A percentile compares a stretch with the other conserved stretches of the same genome.
Evolutionary conservation across 2,113 vertebrate genomes (phyloP).

Genomic region (Macquaria ambigua): DNA sequence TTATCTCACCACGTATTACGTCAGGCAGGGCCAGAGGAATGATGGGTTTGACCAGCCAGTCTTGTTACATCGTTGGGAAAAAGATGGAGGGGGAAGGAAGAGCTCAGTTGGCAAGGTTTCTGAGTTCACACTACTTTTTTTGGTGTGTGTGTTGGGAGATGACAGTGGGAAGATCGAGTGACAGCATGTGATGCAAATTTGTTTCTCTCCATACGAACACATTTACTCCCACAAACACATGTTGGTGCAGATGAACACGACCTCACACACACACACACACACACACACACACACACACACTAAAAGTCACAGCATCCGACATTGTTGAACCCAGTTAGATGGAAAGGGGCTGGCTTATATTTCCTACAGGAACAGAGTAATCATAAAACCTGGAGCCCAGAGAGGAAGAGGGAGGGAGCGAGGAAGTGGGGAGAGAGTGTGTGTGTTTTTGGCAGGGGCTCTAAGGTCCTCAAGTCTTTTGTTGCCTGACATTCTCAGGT

Average conservation of each 20-base stretch:
- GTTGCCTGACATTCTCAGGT: slow-evolving; percentile 82
- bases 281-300: not conserved
- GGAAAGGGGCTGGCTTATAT: slow-evolving; percentile 31
- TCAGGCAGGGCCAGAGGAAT: slow-evolving; percentile 54
- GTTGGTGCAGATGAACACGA: not conserved
- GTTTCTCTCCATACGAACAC: not conserved
- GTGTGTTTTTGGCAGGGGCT: slow-evolving; percentile 73
- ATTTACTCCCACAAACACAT: not conserved
- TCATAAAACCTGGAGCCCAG: slow-evolving; percentile 46
- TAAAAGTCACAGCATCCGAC: not conserved
- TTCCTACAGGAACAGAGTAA: slow-evolving; percentile 44
- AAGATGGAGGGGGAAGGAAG: slow-evolving; percentile 25
- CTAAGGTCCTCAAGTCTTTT: slow-evolving; percentile 71
- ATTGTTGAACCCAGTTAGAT: slow-evolving; percentile 6
- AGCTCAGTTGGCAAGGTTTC: slow-evolving; percentile 40
- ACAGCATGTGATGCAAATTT: not conserved
- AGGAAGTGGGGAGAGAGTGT: slow-evolving; percentile 27
- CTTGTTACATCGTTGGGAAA: slow-evolving; percentile 40
- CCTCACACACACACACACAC: not conserved
- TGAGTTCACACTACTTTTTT: not conserved
- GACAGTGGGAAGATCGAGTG: not conserved
- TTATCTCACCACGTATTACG: slow-evolving; percentile 58
- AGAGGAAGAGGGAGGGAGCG: slow-evolving; percentile 55
- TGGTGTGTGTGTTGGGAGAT: not conserved
- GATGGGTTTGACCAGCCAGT: slow-evolving; percentile 43